These are phyloP conservation scores for Oreochromis aureus DNA, from an alignment of 2,113 vertebrate genomes.

Conservation along the genomic window DNA sequence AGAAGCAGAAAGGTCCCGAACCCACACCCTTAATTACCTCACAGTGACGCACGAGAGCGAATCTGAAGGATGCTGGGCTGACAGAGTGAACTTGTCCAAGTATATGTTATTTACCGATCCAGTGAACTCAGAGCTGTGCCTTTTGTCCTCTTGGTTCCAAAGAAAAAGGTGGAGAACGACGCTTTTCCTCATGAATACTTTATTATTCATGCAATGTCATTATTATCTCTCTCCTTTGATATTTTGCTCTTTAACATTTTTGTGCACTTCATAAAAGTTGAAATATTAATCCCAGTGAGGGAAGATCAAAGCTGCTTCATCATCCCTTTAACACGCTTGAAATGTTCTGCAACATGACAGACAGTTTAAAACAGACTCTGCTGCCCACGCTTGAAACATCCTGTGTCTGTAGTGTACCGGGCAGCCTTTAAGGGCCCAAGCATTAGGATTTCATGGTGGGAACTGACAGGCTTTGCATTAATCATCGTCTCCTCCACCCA, in stretches of 20 bases:
- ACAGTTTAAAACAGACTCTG: slow-evolving; percentile 5
- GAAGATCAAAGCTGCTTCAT: slow-evolving; percentile 32
- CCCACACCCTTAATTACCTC: slow-evolving; percentile 72
- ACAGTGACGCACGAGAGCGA: slow-evolving; percentile 64
- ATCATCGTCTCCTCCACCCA: slow-evolving; percentile 22
- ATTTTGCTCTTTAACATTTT: neutral
- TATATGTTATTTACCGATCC: slow-evolving; percentile 46
- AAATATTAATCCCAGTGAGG: neutral
- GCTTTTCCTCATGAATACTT: neutral
- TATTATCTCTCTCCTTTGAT: neutral
- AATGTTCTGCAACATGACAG: slow-evolving; percentile 11
- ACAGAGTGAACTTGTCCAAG: slow-evolving; percentile 26
- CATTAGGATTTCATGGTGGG: slow-evolving; percentile 23
- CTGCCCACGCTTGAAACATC: neutral
- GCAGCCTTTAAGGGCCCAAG: neutral
- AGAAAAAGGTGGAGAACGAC: neutral
- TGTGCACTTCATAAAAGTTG: slow-evolving; percentile 1
- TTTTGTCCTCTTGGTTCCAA: slow-evolving; percentile 7
- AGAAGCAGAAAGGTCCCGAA: slow-evolving; percentile 46
- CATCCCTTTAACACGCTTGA: slow-evolving; percentile 4
- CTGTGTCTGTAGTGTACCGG: neutral
- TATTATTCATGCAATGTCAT: neutral
- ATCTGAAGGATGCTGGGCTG: slow-evolving; percentile 29
- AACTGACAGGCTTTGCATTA: slow-evolving; percentile 29
- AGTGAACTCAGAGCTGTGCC: neutral